A percentile compares a stretch with the other conserved stretches of the same genome.
Conservation (phyloP, 2,888 invertebrate species). For the Eupithecia vulgata region DNA sequence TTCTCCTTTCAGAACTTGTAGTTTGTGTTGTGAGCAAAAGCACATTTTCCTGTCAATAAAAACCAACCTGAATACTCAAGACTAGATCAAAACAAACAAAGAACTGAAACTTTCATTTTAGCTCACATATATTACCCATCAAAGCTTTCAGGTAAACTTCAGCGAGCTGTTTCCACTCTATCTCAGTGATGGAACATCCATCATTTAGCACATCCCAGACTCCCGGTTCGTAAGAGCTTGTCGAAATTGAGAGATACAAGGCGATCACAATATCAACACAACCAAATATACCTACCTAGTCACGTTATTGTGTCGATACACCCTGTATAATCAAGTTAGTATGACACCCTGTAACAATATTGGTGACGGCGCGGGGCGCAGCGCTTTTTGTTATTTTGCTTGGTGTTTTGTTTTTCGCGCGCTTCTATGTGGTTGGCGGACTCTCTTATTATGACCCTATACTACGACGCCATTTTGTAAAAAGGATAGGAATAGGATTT, state of each 20-base stretch:
- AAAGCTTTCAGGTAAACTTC: background rate
- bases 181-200: slow-evolving; percentile 12
- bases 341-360: background rate
- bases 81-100: background rate
- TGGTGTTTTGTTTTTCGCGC: background rate
- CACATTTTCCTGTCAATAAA: background rate
- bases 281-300: background rate
- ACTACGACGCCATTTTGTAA: background rate
- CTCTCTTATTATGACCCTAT: background rate
- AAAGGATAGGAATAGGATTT: too few species aligned
- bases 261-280: slow-evolving; percentile 16
- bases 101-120: background rate
- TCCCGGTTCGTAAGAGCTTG: slow-evolving; percentile 12
- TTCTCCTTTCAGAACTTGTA: too few species aligned
- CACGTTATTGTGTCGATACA: slow-evolving; percentile 10
- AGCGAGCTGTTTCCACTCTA: background rate
- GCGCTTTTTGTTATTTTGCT: background rate
- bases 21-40: background rate
- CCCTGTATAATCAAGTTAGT: slow-evolving; percentile 10
- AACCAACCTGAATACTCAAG: background rate
- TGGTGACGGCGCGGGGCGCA: background rate
- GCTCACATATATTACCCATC: background rate
- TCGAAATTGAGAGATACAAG: slow-evolving; percentile 29
- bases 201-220: slow-evolving; percentile 18
- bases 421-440: background rate